Evolutionary conservation across 2,888 invertebrate species (phyloP), one percentile per base, ranked within the genome.

Genomic region (Belgica antarctica): DNA sequence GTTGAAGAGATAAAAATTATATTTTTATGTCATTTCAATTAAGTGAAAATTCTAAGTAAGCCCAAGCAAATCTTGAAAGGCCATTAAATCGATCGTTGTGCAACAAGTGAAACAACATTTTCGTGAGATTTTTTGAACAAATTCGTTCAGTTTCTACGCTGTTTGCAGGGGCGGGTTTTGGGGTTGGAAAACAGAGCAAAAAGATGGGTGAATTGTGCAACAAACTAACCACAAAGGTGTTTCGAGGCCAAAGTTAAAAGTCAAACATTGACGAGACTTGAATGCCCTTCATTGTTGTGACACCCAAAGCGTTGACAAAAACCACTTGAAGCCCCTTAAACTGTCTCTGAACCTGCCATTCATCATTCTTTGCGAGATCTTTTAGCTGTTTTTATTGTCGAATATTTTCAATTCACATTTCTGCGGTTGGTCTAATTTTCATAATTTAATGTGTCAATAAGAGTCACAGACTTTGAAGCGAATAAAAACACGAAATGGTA

Each of bases 381-480:
- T n/a, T n/a, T n/a, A n/a, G n/a, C 41, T 5, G 2, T 41, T 41
- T 41, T 41, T 41, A 15, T 41, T 15, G 2, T 41, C 4, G 4
- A 2, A n/a, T 41, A 41, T 15, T 12, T 10, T 15, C 41, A 10
- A 41, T 41, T 57, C 57, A 57, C n/a, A 57, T 57, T 25, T 57
- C 57, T 31, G 25, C 57, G 57, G 24, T 57, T 25, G 57, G 12
- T 31, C 62, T 62, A 62, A 62, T 62, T 62, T 17, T 34, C 15
- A 17, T 62, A 62, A 62, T 62, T 62, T 15, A 15, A 15, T 28
- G 28, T 62, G 62, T 36, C 62, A 62, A 62, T 19, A 62, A 59
- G 22, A 25, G 59, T 24, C 28, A n/a, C n/a, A n/a, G n/a, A n/a
- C n/a, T n/a, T n/a, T n/a, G n/a, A n/a, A n/a, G n/a, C n/a, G n/a